Evolutionary conservation across 2,797 vertebrate species (phyloP).

Genomic region (Channallabes apus): DNA sequence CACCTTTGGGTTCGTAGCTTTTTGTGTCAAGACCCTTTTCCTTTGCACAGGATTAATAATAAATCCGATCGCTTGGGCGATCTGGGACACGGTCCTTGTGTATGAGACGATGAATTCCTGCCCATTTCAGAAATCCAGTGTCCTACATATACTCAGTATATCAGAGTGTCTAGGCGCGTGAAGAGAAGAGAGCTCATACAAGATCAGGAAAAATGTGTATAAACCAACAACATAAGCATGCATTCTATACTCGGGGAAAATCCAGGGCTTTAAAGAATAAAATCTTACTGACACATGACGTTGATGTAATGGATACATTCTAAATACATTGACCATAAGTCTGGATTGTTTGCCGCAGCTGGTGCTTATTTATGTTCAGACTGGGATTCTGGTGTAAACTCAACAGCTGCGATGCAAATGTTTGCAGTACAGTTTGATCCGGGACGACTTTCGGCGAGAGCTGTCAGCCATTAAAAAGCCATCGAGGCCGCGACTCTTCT

Average conservation of each 20-base stretch:
- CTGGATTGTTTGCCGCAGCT: conserved; percentile 49
- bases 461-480: conserved; percentile 74
- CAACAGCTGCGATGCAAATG: conserved; percentile 64
- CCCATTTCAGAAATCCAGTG: conserved; percentile 61
- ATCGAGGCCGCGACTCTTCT: conserved; percentile 73
- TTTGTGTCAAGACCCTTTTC: conserved; percentile 92
- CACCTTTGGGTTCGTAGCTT: conserved; percentile 51
- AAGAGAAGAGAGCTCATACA: neutral
- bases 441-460: conserved; percentile 63
- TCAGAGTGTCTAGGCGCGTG: conserved; percentile 48
- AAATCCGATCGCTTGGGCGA: conserved; percentile 87
- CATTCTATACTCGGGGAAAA: neutral
- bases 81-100: neutral
- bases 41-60: conserved; percentile 98
- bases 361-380: conserved; percentile 54
- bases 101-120: neutral
- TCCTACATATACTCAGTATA: conserved; percentile 40
- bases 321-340: conserved; percentile 44
- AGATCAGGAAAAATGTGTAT: too few species aligned
- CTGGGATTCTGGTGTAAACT: conserved; percentile 68
- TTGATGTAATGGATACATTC: conserved; percentile 43
- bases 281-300: conserved; percentile 13
- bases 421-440: conserved; percentile 63
- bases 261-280: neutral
- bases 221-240: neutral